Evolutionary conservation across 1,140 invertebrate species (phyloP), one percentile per base, ranked within the genome.

Genomic region (Macrostomum lignano): DNA sequence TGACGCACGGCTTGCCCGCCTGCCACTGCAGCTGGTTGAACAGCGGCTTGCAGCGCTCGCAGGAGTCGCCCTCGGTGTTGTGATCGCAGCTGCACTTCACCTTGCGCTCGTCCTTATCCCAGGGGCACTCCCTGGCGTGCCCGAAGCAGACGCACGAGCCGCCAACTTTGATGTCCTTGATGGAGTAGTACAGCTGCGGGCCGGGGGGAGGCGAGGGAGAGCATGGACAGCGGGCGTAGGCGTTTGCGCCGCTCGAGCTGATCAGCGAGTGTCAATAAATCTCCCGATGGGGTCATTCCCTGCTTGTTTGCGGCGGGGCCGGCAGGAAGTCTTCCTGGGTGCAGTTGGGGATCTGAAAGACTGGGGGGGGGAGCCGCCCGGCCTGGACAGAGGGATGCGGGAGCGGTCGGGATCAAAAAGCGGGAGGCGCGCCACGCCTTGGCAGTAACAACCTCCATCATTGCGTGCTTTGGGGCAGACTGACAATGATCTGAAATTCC

Each of bases 141-240:
- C 84, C 82, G 48, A 93, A 91, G 50, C 84, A 93, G 60, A 88
- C 76, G 49, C 84, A 93, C 9, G 78, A 65, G 33, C 84, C 84
- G 9, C 79, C 81, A 42, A 93, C 79, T 47, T 74, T 77, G 40
- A 93, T 84, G 48, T 93, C 81, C 63, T 86, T 82, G 41, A 93
- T 84, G 19, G 78, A 82, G 53, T 93, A 93, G 60, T 82, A 93
- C 45, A 91, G 93, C 74, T 81, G n/a, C n/a, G n/a, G n/a, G n/a
- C n/a, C n/a, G n/a, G n/a, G n/a, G n/a, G n/a, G n/a, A n/a, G n/a
- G n/a, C n/a, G n/a, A n/a, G n/a, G n/a, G n/a, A n/a, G n/a, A n/a
- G n/a, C n/a, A n/a, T n/a, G n/a, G n/a, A n/a, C n/a, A n/a, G n/a
- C n/a, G n/a, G n/a, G n/a, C n/a, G n/a, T n/a, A n/a, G n/a, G n/a